phyloP scores from a whole-genome alignment of 2,113 vertebrate species.

The Crotophaga sulcirostris region DNA sequence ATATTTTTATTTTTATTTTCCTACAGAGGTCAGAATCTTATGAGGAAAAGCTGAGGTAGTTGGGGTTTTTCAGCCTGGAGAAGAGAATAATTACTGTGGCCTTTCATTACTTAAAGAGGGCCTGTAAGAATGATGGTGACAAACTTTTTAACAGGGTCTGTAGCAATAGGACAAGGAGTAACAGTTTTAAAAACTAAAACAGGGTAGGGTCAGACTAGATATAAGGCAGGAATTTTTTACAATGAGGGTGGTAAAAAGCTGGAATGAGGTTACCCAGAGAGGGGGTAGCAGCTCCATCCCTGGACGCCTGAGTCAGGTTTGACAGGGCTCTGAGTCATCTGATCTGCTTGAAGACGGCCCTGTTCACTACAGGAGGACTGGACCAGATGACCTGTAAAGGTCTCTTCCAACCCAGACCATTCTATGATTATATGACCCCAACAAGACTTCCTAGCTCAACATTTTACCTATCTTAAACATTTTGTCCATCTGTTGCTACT shows the following conservation, averaged over 20 bases:
- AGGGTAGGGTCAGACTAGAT: not conserved
- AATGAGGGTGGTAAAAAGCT: not conserved
- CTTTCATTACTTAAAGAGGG: not conserved
- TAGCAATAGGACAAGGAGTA: rapidly evolving
- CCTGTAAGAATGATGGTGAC: not conserved
- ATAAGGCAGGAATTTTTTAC: not conserved
- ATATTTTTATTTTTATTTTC: not conserved
- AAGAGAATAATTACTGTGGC: not conserved
- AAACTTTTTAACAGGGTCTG: not conserved
- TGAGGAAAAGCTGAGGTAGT: not conserved
- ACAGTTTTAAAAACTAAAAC: not conserved
- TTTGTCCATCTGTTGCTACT: not conserved
- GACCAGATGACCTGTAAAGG: not conserved
- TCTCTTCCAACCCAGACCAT: not conserved
- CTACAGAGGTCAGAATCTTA: not conserved
- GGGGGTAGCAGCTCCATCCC: not conserved
- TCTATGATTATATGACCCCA: not conserved
- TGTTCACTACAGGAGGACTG: not conserved
- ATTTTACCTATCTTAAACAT: not conserved
- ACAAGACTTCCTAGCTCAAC: not conserved
- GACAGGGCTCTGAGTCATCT: not conserved
- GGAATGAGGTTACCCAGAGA: not conserved
- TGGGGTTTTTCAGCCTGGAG: not conserved
- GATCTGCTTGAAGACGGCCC: not conserved
- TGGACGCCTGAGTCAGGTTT: not conserved